Evolutionary conservation across 2,113 vertebrate genomes (phyloP).

Genomic region (Aspidoscelis tigris): DNA sequence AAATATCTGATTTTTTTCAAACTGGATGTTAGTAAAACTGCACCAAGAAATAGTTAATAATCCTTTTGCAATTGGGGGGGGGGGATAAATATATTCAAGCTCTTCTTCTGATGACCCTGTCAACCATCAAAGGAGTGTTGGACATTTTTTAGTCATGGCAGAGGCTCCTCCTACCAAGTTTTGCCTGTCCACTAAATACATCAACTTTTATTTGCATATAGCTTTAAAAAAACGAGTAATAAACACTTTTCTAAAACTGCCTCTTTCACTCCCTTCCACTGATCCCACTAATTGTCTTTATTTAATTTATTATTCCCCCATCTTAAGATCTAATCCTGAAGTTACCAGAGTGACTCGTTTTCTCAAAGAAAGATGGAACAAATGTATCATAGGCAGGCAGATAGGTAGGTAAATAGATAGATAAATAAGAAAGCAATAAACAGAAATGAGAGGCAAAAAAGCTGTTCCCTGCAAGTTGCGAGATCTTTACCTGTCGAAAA

Average conservation of each 20-base stretch:
- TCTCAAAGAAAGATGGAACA: not conserved
- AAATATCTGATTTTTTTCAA: not conserved
- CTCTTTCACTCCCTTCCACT: not conserved
- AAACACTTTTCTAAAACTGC: not conserved
- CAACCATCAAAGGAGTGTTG: not conserved
- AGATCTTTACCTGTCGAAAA: constrained; percentile 88
- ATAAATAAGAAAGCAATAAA: no score
- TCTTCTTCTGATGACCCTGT: not conserved
- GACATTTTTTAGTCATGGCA: no score
- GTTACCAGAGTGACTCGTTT: no score
- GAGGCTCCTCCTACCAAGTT: no score
- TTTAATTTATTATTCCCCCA: not conserved
- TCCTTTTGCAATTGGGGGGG: no score
- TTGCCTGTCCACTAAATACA: not conserved
- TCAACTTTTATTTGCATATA: not conserved
- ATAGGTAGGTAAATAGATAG: no score
- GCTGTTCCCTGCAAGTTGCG: constrained; percentile 21
- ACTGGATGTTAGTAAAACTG: not conserved
- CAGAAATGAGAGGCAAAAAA: no score
- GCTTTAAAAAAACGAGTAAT: not conserved
- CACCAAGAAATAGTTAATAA: not conserved
- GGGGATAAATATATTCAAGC: no score
- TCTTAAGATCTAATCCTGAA: no score
- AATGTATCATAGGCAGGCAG: no score
- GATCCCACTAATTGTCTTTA: not conserved